Base-by-base conservation (phyloP, 2,797 vertebrate species). In the Malacoctenus gilli region DNA sequence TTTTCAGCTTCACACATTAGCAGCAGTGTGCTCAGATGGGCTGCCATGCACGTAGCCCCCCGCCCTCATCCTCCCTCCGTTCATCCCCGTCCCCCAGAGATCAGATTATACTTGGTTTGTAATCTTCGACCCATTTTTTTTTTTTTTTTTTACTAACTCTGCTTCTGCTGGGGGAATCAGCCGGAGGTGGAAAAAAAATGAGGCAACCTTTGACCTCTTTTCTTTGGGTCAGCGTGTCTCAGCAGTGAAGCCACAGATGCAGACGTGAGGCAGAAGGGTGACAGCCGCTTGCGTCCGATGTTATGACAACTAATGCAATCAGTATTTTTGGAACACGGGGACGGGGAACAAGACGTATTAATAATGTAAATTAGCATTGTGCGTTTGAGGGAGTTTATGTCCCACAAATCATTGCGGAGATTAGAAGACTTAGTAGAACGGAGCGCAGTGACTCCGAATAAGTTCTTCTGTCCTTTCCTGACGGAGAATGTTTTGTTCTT, bases 281-380 rank as follows among this genome's bases (percentile, higher is more conserved):
- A 48, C 41, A 66, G 49, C 38, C 40, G 59, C 61, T 70, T 59
- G 19, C 3, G 4, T 44, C 35, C 14, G 50, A 66, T 72, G 55
- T 76, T 75, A 56, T 50, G 59, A 58, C 55, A 82, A 77, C 67
- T 66, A 66, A 36, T 49, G 43, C 61, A 72, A 86, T 86, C 82
- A 75, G 60, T 83, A 77, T 83, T 85, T 85, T 84, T 79, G 72
- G 72, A 75, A 84, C 71, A 83, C 25, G 16, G 25, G 41, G 53
- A 56, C 31, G 77, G 60, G 20, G 42, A 79, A 77, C 57, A 46
- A 70, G 67, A 16, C 76, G 75, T 71, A 54, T 68, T 77, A 73
- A 72, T 52, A 67, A 77, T 74, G 56, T 75, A 63, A 72, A 63
- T 76, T 54, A 25, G 31, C 52, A 6, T 51, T 34, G 40, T 37